A percentile compares a stretch with the other conserved stretches of the same genome.
Evolutionary conservation across 2,797 vertebrate genomes (phyloP).

Genomic region (Lindbergichthys nudifrons): DNA sequence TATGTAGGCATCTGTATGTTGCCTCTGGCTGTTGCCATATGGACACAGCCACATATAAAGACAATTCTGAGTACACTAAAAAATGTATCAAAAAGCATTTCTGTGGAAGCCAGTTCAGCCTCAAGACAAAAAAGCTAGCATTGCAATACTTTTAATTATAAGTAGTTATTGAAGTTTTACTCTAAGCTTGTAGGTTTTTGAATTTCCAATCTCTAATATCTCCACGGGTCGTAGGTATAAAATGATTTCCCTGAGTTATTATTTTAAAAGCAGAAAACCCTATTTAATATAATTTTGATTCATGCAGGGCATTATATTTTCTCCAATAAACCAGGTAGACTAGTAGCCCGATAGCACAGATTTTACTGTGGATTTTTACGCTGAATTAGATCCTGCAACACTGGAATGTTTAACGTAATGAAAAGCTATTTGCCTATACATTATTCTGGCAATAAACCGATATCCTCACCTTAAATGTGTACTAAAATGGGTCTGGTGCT

Average conservation of each 20-base stretch:
- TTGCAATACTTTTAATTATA: not conserved
- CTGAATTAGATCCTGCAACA: not conserved
- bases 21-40: constrained; percentile 29
- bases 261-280: not conserved
- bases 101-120: not conserved
- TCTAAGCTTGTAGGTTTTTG: not conserved
- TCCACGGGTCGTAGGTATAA: not conserved
- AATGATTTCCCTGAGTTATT: not conserved
- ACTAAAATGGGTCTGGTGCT: not conserved
- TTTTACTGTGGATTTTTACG: not conserved
- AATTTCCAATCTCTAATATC: not conserved
- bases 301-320: not conserved
- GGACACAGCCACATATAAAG: not conserved
- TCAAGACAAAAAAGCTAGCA: not conserved
- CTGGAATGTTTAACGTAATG: not conserved
- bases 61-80: constrained; percentile 26
- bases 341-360: not conserved
- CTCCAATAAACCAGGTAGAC: not conserved
- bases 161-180: not conserved
- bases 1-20: constrained; percentile 1
- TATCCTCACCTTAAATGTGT: not conserved
- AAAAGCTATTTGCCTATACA: not conserved
- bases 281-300: not conserved
- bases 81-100: constrained; percentile 25
- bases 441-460: not conserved